Base-by-base conservation (phyloP, 2,888 invertebrate species). In the Crepidodera aurea region DNA sequence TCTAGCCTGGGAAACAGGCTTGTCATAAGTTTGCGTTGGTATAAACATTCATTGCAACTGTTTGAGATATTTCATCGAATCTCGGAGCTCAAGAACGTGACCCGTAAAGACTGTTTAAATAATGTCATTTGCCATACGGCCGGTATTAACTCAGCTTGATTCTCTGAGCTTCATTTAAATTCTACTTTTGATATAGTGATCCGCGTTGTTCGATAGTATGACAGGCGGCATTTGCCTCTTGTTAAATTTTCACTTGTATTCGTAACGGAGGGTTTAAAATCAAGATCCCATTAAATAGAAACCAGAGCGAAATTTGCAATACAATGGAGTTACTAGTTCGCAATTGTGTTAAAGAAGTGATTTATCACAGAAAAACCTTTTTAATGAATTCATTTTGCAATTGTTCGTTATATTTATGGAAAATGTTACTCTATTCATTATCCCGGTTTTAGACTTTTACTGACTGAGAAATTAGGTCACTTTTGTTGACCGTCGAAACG, bases 141-240 rank as follows among this genome's bases (percentile, higher is more conserved):
- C 29, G 32, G 65, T 46, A 54, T 61, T 58, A 60, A 42, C 54
- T 37, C 44, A 42, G 62, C 65, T 53, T 39, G 56, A 56, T 51
- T 55, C 56, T 64, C 59, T 62, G 62, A 60, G 63, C 16, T 46
- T 62, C 64, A 62, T 67, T 67, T 65, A 65, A 58, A 68, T 64
- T 59, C 60, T 51, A 63, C 67, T 60, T 64, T 56, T 60, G 62
- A 64, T 62, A 46, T 40, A 60, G 32, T 57, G 42, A 56, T 42
- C 40, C 55, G 25, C 8, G 6, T 56, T 46, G 42, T 55, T 55
- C 57, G 27, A 54, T 25, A 12, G 16, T 32, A 16, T 34, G 53
- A 53, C 53, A 40, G 25, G 37, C 22, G 16, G 50, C 25, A 18
- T 53, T 53, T 51, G 15, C 10, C 19, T 19, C 19, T n/a, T 10